Percentiles rank a stretch among this genome's conserved stretches.
Evolutionary conservation across 1,140 invertebrate genomes (phyloP).

Genomic region (Pteromalus puparum): DNA sequence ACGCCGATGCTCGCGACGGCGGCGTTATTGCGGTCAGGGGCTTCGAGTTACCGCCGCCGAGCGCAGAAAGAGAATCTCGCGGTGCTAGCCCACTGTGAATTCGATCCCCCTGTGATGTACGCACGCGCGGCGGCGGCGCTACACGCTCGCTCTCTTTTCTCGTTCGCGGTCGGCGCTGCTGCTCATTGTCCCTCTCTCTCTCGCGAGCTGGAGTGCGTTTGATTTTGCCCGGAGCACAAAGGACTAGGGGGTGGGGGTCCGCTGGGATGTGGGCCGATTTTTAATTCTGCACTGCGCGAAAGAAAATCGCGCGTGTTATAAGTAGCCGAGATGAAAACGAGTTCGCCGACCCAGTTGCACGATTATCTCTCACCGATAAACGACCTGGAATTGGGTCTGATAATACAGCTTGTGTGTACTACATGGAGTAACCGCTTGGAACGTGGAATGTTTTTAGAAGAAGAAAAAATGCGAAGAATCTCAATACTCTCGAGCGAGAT

Average conservation of each 20-base stretch:
- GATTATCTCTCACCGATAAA: no score
- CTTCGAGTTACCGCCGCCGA: conserved; percentile 56
- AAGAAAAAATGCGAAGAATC: background rate
- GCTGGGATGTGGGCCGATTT: background rate
- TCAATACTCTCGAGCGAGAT: background rate
- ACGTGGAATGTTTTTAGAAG: background rate
- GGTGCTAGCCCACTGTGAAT: conserved; percentile 56
- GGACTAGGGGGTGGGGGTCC: background rate
- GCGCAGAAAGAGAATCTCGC: conserved; percentile 57
- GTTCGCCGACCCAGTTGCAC: background rate
- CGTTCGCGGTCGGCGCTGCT: background rate
- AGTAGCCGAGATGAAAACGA: no score
- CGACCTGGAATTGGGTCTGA: background rate
- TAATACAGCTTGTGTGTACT: background rate
- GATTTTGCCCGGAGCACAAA: conserved; percentile 1
- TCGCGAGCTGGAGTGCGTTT: background rate
- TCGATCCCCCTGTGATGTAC: conserved; percentile 58
- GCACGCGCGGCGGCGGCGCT: background rate
- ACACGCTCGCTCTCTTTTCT: background rate
- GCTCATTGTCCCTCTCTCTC: background rate
- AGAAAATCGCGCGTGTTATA: no score
- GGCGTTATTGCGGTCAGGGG: conserved; percentile 53
- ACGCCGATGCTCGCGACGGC: conserved; percentile 7
- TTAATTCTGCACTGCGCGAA: background rate
- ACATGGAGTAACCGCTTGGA: background rate